Percentiles rank a stretch among this genome's conserved stretches.
Evolutionary conservation across 2,113 vertebrate species (phyloP).

Genomic region (Charina bottae): DNA sequence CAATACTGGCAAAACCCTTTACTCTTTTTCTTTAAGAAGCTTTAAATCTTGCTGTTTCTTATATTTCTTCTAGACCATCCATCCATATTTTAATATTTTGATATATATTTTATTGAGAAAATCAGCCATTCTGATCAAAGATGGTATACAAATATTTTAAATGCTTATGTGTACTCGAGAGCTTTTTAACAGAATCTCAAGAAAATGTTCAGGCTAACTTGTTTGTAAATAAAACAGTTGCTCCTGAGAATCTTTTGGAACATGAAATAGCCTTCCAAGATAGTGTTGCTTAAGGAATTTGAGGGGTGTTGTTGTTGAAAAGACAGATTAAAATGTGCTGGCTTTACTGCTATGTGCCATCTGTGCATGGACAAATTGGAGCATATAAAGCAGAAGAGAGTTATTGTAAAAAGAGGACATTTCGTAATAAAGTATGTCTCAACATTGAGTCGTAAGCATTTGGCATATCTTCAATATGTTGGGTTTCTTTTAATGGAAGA

Average conservation of each 20-base stretch:
- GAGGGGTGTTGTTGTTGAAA: background rate
- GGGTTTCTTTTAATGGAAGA: background rate
- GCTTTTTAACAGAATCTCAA: background rate
- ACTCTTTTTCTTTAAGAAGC: background rate
- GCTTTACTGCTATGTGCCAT: background rate
- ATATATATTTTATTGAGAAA: background rate
- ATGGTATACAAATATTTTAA: background rate
- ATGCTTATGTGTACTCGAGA: background rate
- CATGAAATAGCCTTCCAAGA: slow-evolving; percentile 11
- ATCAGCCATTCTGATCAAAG: no score
- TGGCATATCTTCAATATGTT: background rate
- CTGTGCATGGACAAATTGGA: background rate
- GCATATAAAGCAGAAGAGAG: background rate
- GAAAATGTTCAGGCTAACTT: background rate
- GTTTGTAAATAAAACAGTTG: slow-evolving; percentile 15
- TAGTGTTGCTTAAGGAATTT: background rate
- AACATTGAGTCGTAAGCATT: background rate
- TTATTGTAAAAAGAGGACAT: slow-evolving; percentile 26
- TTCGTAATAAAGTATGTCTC: background rate
- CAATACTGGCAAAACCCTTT: background rate
- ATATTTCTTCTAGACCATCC: background rate
- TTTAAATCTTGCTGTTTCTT: background rate
- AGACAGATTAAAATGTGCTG: background rate
- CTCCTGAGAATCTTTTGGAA: background rate
- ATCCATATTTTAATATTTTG: background rate